Base-by-base conservation (phyloP, 2,113 vertebrate species). In the Scomber colias region DNA sequence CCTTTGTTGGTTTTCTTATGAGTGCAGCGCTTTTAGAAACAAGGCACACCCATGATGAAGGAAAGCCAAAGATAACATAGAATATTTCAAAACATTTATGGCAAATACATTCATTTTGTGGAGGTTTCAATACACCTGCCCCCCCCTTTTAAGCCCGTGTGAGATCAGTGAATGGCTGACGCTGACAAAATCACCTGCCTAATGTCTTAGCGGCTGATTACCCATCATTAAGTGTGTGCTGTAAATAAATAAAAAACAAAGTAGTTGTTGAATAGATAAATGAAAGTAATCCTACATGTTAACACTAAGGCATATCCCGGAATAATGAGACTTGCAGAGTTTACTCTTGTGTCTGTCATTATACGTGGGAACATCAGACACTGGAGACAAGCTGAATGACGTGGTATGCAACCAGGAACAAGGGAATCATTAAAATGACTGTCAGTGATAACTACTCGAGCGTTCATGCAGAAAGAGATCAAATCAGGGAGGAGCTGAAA, bases 1-100 rank as follows among this genome's bases (percentile, higher is more conserved):
- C 46, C 10, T 77, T 83, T 71, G 53, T 75, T 27, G 24, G 24
- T 27, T 73, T 83, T 69, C 31, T 77, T 5, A 44, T 8, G 59
- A 50, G 5, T 62, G 4, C 14, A 71, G 53, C 21, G 40, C 59
- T 19, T n/a, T 54, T 9, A 48, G n/a, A 48, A 54, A 27, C 1
- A n/a, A 46, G 70, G 75, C 86, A 70, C 92, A 65, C 88, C 86
- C 77, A 45, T 19, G 46, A 57, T 51, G 15, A 40, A 68, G 15
- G 19, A 50, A 71, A 74, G 63, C 60, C 70, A 78, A 75, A 50
- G 60, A 81, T 61, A 64, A 71, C 55, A 48, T 15, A 45, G 44
- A 75, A 85, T 68, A 79, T 77, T 82, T 57, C 76, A 63, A 5
- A 49, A 16, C 54, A 5, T 65, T 83, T 57, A 50, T 0, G 30